Base-by-base conservation (phyloP, 2,113 vertebrate species). In the Grantiella picta region DNA sequence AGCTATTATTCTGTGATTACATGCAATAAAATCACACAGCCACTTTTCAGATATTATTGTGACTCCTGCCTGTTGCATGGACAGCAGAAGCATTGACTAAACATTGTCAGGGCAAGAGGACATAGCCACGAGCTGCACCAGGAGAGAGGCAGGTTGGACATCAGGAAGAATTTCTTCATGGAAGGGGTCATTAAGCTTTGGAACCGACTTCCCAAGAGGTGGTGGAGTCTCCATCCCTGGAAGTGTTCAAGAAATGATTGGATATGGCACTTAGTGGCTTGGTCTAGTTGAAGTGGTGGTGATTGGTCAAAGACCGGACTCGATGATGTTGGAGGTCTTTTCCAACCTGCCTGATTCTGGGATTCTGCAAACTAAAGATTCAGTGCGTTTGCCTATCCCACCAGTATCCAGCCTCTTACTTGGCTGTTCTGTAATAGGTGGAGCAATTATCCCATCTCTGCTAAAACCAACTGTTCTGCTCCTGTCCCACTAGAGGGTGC, bases 401-500 rank as follows among this genome's bases (percentile, higher is more conserved):
- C 2, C 12, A 7, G 22, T 19, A 53, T 13, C 45, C 47, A 76
- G 59, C 14, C 7, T 82, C 90, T 65, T 18, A 44, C 11, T 81
- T 5, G 20, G 18, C 38, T 53, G 0, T 35, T 88, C 60, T 59
- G 21, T 53, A 27, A 28, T 2, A 23, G 0, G 4, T 14, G 66
- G 29, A 86, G 44, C 24, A 57, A 73, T 25, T 79, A 89, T n/a
- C 16, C 29, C 9, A 35, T 40, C 60, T 22, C 20, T 9, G 71
- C 59, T 69, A n/a, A 94, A 95, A 83, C 3, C 11, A 40, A 49
- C 86, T 90, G 89, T 97, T 97, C 93, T 82, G 82, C 66, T 68
- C 33, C 57, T 85, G 60, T n/a, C 96, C 98, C 98, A 97, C 98
- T 98, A 98, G 98, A 98, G 98, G 98, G 98, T 92, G 98, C 98